These are phyloP conservation scores for Muscidifurax raptorellus DNA, from an alignment of 1,140 invertebrate genomes.

Conservation along the genomic window DNA sequence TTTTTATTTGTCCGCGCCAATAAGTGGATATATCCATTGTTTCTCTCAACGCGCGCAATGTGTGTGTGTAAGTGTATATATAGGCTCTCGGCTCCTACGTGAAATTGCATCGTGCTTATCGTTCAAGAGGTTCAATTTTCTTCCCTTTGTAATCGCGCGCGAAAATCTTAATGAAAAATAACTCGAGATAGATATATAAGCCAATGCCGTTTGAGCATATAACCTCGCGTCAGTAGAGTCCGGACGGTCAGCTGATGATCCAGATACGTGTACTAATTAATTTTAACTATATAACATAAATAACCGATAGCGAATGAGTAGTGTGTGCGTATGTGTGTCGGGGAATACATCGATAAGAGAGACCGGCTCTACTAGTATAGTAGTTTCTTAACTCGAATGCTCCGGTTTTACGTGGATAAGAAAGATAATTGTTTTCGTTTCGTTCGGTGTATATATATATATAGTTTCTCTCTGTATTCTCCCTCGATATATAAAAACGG, in stretches of 20 bases:
- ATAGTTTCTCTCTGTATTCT: too few species aligned
- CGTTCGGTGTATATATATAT: too few species aligned
- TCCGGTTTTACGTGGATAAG: neutral
- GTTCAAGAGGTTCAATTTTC: neutral
- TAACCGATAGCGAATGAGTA: too few species aligned
- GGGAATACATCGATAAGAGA: too few species aligned
- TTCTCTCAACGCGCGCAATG: neutral
- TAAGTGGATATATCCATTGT: neutral
- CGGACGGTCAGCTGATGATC: neutral
- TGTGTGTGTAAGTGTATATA: too few species aligned
- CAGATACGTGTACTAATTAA: neutral
- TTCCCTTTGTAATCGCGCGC: neutral
- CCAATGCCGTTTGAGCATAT: neutral
- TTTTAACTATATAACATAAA: neutral
- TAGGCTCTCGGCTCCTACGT: neutral
- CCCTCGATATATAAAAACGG: neutral
- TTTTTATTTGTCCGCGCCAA: neutral
- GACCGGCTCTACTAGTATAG: too few species aligned
- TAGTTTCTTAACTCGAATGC: too few species aligned
- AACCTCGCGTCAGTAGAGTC: too few species aligned
- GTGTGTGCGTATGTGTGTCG: too few species aligned
- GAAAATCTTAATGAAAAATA: neutral
- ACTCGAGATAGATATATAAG: neutral
- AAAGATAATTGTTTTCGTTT: neutral
- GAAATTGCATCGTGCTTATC: neutral